Base-by-base conservation (phyloP, 2,888 invertebrate genomes). In the Sialis fuliginosa region DNA sequence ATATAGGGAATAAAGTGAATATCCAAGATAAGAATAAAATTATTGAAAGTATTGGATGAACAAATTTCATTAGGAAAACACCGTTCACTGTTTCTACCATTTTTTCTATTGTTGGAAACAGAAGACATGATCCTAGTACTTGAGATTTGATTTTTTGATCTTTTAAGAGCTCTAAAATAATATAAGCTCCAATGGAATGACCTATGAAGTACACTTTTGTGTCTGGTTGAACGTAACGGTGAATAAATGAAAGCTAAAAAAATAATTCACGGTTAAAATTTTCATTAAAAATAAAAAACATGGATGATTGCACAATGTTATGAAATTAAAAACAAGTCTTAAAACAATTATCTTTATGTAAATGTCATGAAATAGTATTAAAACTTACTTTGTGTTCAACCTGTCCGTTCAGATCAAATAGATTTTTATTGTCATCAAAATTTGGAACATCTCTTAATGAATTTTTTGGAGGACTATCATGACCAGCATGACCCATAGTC, bases 171-270 rank as follows among this genome's bases (percentile, higher is more conserved):
- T 90, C 80, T 48, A 90, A 60, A 51, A 79, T 72, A 57, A 91
- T 78, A 76, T 90, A 89, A 46, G 82, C 75, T 4, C 95, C 95
- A 57, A 93, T 87, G 1, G 93, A 93, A 69, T 95, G 93, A 2
- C 88, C 91, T 54, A 93, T 73, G 37, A 93, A 65, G 62, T 89
- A 81, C 39, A 95, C 62, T 59, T 73, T 79, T n/a, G 80, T 75
- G 57, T 77, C 69, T 51, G 70, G 63, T 47, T 88, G 84, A 52
- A 91, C 70, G 59, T 77, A 77, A 53, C 77, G 74, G 54, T 75
- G 69, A 48, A 93, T 78, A 58, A 93, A 84, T 48, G 75, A 72
- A 42, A 68, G 58, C 67, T 63, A 62, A 64, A 62, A 56, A n/a
- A 46, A 37, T 47, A 39, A 46, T 41, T 40, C 22, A 37, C 6